These are phyloP conservation scores for Neoascia interrupta DNA, from an alignment of 2,888 invertebrate genomes.

Conservation along the genomic window DNA sequence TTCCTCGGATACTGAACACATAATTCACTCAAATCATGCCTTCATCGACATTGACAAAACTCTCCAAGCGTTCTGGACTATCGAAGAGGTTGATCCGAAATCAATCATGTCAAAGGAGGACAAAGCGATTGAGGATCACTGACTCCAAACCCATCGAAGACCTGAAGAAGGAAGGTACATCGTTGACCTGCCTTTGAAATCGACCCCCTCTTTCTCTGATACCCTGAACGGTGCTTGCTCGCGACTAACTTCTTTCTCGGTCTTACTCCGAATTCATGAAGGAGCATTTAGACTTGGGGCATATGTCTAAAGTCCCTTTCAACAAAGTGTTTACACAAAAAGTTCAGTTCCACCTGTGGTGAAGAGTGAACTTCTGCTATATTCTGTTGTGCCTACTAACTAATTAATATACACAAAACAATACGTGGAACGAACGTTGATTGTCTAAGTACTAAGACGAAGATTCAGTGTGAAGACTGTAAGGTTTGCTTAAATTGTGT, in stretches of 20 bases:
- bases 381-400: too few relatives aligned
- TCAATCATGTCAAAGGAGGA: constrained; percentile 20
- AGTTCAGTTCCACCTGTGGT: too few relatives aligned
- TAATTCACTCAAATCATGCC: not conserved
- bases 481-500: too few relatives aligned
- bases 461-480: too few relatives aligned
- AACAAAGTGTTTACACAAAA: too few relatives aligned
- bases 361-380: too few relatives aligned
- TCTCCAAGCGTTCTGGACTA: not conserved
- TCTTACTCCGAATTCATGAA: not conserved
- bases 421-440: too few relatives aligned
- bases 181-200: not conserved
- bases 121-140: constrained; percentile 17
- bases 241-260: not conserved
- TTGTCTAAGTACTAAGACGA: too few relatives aligned
- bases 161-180: constrained; percentile 8
- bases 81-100: constrained; percentile 7
- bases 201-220: not conserved
- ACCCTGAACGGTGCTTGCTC: not conserved
- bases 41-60: constrained; percentile 11
- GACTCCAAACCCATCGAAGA: constrained; percentile 12
- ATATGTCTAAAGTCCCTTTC: not conserved
- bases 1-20: too few relatives aligned
- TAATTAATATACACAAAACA: too few relatives aligned
- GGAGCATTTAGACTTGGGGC: not conserved